Percentiles rank a stretch among this genome's conserved stretches.
phyloP scores from a whole-genome alignment of 1,140 invertebrate species.

The Panonychus citri region DNA sequence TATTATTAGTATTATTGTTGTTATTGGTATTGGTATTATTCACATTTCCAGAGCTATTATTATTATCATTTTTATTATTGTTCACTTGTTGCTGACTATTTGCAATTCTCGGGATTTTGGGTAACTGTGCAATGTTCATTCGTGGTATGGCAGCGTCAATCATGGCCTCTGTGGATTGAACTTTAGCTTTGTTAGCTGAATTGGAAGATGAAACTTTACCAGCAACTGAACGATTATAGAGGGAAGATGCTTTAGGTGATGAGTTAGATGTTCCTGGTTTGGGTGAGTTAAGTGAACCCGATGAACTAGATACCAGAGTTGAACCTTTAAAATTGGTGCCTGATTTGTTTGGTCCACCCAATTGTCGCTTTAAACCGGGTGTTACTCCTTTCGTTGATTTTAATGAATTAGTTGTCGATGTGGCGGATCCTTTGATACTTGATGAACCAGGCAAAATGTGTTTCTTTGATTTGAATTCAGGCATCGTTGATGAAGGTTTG shows the following conservation, averaged over 20 bases:
- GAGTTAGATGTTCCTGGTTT: background rate
- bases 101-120: constrained; percentile 1
- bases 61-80: background rate
- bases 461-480: background rate
- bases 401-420: background rate
- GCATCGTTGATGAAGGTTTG: background rate
- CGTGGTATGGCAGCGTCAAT: background rate
- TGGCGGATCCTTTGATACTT: background rate
- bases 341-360: background rate
- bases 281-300: background rate
- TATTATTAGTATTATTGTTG: background rate
- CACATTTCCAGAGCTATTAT: too few relatives aligned
- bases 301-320: background rate
- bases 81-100: background rate
- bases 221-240: background rate
- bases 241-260: background rate
- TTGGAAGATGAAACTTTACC: background rate
- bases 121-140: background rate
- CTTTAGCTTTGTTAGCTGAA: background rate
- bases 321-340: background rate
- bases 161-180: background rate
- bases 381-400: constrained; percentile 2
- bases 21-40: background rate
- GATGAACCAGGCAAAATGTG: background rate
- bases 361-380: constrained; percentile 1